Percentiles rank a stretch among this genome's conserved stretches.
These are phyloP conservation scores for Andrena cerasifolii DNA, from an alignment of 1,140 invertebrate genomes.

Conservation along the genomic window DNA sequence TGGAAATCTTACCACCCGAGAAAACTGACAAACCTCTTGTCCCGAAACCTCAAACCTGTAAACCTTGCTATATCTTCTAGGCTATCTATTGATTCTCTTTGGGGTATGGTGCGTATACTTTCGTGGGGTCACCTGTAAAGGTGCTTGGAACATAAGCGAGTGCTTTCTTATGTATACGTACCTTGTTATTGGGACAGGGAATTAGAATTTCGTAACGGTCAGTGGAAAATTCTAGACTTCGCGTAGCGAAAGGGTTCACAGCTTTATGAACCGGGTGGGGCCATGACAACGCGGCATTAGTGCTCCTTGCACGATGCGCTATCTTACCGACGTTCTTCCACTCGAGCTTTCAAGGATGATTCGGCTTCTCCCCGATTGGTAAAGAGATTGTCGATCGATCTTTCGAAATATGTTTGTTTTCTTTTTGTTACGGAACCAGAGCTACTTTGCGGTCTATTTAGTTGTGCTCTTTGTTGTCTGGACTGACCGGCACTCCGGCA, in stretches of 20 bases:
- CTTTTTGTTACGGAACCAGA: too few species aligned
- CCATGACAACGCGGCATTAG: constrained; percentile 35
- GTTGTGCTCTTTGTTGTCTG: neutral
- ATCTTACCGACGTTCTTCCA: neutral
- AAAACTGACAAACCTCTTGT: too few species aligned
- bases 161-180: too few species aligned
- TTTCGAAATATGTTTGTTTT: neutral
- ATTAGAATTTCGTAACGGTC: too few species aligned
- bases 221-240: neutral
- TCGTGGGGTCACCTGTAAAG: too few species aligned
- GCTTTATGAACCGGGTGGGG: constrained; percentile 42
- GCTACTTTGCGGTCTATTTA: neutral
- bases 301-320: constrained; percentile 13
- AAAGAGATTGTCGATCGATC: neutral
- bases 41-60: too few species aligned
- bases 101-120: too few species aligned
- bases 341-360: neutral
- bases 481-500: neutral
- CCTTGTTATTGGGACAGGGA: too few species aligned
- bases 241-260: constrained; percentile 30
- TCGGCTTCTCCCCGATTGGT: neutral
- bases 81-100: too few species aligned
- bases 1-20: too few species aligned
- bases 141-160: too few species aligned
- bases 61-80: too few species aligned